These are phyloP conservation scores for Laticauda laticaudata DNA, from an alignment of 2,113 vertebrate genomes.

Conservation along the genomic window DNA sequence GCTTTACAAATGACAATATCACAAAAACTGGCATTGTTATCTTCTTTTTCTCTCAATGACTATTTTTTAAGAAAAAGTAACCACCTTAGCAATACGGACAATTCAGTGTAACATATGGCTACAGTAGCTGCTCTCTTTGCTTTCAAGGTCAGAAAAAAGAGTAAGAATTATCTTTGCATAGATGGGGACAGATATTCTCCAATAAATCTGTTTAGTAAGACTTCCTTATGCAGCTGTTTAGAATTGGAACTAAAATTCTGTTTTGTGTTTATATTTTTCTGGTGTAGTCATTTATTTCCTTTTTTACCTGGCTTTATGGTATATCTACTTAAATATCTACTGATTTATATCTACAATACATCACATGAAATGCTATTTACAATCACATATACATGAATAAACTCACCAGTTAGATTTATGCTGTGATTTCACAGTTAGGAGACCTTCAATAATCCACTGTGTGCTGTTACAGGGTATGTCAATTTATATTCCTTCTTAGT, in stretches of 20 bases:
- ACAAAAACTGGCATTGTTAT: neutral
- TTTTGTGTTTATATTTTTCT: neutral
- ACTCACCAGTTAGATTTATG: conserved; percentile 77
- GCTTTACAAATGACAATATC: neutral
- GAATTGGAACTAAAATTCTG: neutral
- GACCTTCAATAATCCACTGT: conserved; percentile 61
- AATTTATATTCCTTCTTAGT: conserved; percentile 60
- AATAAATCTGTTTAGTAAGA: neutral
- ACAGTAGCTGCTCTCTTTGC: neutral
- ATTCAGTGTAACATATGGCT: neutral
- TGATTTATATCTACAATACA: neutral
- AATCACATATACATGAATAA: neutral
- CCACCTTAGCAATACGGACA: neutral
- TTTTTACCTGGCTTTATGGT: neutral
- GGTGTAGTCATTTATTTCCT: neutral
- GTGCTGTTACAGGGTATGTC: conserved; percentile 61
- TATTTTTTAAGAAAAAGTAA: neutral
- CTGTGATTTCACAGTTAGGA: conserved; percentile 54
- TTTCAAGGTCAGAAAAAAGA: neutral
- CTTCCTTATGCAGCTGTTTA: neutral
- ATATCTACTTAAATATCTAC: neutral
- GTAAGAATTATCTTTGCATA: neutral
- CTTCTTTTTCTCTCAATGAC: neutral
- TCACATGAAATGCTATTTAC: neutral
- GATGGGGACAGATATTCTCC: neutral